Evolutionary conservation across 2,113 vertebrate species (phyloP), one percentile per base, ranked within the genome.

Genomic region (Dermatemys mawii): DNA sequence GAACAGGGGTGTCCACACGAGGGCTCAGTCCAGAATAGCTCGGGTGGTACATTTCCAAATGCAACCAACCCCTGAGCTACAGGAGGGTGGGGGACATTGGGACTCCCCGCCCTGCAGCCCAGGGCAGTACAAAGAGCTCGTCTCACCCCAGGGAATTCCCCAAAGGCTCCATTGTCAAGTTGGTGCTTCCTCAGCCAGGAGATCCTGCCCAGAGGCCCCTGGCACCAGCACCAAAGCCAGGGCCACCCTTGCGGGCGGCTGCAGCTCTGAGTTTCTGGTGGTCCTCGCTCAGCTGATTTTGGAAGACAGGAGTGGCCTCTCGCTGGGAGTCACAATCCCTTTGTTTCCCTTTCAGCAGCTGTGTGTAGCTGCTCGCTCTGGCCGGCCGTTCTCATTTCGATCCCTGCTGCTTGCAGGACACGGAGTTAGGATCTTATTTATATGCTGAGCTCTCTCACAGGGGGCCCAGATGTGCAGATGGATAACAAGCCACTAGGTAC

Each of bases 291-390:
- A 4, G 22, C 12, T 24, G 11, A 26, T 11, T 22, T 44, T 75
- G 70, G 54, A 17, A 12, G 35, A 83, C 84, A 80, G 93, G n/a
- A 91, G 89, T 88, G 87, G 94, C 90, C 93, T 87, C 92, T 93
- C 82, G 27, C 38, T 84, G 93, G 70, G 70, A 26, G 70, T 21
- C 17, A 11, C 21, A 44, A 16, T 35, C 29, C 29, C 60, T 63
- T 41, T 57, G 11, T 63, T 70, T 90, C 93, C 84, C 88, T 93
- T 89, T 70, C 83, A 49, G 50, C 96, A 96, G 95, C 96, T 96
- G 97, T 97, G 96, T 96, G 95, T 96, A 96, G 38, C 55, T 89
- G 82, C 70, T 55, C 73, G 46, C 54, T 93, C 86, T 79, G 75
- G 82, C 73, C 88, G 75, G n/a, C n/a, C n/a, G 79, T 82, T 60